Percentiles rank a stretch among this genome's conserved stretches.
Evolutionary conservation across 2,797 vertebrate genomes (phyloP).

Genomic region (Enteromius viviparus): DNA sequence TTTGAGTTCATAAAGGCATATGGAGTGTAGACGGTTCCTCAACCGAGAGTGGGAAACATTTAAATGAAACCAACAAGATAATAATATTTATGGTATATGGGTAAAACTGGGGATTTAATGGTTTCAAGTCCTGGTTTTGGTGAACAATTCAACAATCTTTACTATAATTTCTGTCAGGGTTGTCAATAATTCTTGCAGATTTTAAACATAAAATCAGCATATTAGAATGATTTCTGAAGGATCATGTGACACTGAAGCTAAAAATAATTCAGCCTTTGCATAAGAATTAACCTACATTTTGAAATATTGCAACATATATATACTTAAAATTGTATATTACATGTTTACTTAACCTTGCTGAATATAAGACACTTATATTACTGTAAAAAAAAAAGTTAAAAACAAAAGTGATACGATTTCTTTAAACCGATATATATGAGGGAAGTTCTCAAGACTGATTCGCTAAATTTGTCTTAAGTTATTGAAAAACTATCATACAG

Average conservation of each 20-base stretch:
- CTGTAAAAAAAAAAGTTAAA: not conserved
- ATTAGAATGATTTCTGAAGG: not conserved
- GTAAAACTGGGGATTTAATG: not conserved
- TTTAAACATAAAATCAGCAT: not conserved
- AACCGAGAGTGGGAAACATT: not conserved
- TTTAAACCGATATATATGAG: not conserved
- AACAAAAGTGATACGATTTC: not conserved
- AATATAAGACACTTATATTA: not conserved
- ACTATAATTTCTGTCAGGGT: not conserved
- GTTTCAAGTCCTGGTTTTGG: not conserved
- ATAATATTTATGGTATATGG: not conserved
- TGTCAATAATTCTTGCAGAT: not conserved
- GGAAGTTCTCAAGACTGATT: not conserved
- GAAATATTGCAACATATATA: not conserved
- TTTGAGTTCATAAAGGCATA: not conserved
- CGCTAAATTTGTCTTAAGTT: not conserved
- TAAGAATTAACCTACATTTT: not conserved
- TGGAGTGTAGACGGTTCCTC: not conserved
- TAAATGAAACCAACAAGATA: not conserved
- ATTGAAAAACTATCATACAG: not conserved
- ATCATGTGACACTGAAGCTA: not conserved
- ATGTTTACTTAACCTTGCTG: not conserved
- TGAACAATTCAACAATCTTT: not conserved
- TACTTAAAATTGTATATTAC: not conserved
- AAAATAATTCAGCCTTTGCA: not conserved